A percentile compares a stretch with the other conserved stretches of the same genome.
Conservation (phyloP, 2,797 vertebrate genomes). For the Sciaenops ocellatus region DNA sequence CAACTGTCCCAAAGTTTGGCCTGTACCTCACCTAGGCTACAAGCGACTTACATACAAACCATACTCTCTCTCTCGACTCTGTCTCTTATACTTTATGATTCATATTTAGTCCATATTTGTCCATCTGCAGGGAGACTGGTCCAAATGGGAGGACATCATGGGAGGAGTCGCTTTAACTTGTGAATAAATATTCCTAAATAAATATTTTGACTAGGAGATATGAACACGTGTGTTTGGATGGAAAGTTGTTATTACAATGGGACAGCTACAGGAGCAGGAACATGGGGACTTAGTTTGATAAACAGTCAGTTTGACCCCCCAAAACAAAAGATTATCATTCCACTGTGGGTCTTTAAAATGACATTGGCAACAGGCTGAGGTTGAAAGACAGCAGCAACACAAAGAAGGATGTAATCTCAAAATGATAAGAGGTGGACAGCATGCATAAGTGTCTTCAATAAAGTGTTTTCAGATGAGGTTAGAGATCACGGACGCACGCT, state of each 20-base stretch:
- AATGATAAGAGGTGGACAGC: conserved; percentile 24
- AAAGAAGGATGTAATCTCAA: conserved; percentile 37
- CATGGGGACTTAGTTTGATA: conserved; percentile 43
- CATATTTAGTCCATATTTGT: conserved; percentile 23
- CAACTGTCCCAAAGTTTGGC: conserved; percentile 42
- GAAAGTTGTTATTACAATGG: conserved; percentile 9
- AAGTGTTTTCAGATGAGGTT: conserved; percentile 41
- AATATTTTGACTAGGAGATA: conserved; percentile 13
- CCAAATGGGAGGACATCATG: conserved; percentile 27
- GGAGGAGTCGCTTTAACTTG: conserved; percentile 12
- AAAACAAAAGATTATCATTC: conserved; percentile 68
- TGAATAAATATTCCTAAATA: conserved; percentile 24
- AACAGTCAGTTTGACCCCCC: conserved; percentile 42
- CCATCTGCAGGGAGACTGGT: conserved; percentile 15
- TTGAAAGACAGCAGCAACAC: conserved; percentile 17
- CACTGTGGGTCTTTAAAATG: conserved; percentile 48
- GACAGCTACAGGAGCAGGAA: neutral
- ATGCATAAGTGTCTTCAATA: conserved; percentile 15
- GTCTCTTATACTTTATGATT: neutral
- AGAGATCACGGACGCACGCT: conserved; percentile 34
- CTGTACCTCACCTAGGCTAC: conserved; percentile 60
- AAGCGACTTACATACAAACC: conserved; percentile 13
- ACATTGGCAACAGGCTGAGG: conserved; percentile 31
- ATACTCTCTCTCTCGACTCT: neutral
- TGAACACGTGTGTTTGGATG: neutral